Evolutionary conservation across 2,888 invertebrate genomes (phyloP).

Genomic region (Ophion ventricosus): DNA sequence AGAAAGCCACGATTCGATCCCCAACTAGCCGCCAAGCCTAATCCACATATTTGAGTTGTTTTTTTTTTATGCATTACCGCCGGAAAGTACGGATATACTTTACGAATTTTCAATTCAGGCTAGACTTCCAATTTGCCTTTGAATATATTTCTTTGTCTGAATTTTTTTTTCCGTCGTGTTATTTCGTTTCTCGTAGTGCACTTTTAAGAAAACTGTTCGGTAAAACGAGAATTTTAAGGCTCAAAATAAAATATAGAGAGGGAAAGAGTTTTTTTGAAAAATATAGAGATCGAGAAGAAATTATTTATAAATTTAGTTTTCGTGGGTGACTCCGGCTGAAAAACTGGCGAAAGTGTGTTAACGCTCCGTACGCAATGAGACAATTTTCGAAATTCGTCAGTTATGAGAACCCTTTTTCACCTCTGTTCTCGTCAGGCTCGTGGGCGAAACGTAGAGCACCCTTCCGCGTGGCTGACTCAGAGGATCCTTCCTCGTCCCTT

Average conservation of each 20-base stretch:
- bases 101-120: no score
- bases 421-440: constrained; percentile 82
- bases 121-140: background rate
- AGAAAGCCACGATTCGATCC: constrained; percentile 83
- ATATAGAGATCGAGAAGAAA: no score
- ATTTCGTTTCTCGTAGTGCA: no score
- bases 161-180: background rate
- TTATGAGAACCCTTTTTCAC: constrained; percentile 73
- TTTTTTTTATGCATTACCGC: background rate
- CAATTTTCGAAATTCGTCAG: background rate
- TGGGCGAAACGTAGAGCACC: constrained; percentile 77
- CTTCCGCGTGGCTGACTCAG: constrained; percentile 64
- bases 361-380: background rate
- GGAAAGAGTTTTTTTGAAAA: no score
- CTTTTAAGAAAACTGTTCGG: no score
- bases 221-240: no score
- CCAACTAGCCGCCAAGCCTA: constrained; percentile 84
- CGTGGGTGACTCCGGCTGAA: no score
- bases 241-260: no score
- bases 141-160: background rate
- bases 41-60: background rate
- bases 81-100: no score
- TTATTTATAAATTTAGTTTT: no score
- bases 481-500: constrained; percentile 47
- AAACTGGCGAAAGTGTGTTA: no score